A percentile compares a stretch with the other conserved stretches of the same genome.
These are phyloP conservation scores for Hylyphantes graminicola DNA, from an alignment of 1,140 invertebrate species.

Conservation along the genomic window DNA sequence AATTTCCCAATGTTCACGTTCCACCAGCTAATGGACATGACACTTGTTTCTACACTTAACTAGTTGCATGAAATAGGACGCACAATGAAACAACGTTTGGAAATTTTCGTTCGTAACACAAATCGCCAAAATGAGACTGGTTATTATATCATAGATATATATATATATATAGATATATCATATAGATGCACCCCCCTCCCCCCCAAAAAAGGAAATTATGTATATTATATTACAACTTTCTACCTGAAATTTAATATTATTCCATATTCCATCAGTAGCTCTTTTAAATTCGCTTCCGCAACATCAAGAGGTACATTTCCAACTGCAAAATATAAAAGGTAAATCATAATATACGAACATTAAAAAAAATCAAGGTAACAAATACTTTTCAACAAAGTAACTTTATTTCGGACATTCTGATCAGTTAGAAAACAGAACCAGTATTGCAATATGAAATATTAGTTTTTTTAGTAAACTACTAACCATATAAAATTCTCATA, in stretches of 20 bases:
- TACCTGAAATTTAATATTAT: constrained; percentile 96
- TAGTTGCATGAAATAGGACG: not conserved
- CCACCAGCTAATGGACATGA: too few relatives aligned
- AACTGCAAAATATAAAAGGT: constrained; percentile 74
- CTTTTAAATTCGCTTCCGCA: constrained; percentile 97
- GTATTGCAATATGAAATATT: too few relatives aligned
- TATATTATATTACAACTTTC: not conserved
- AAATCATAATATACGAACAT: not conserved
- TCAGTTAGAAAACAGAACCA: too few relatives aligned
- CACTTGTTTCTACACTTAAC: too few relatives aligned
- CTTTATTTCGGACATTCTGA: too few relatives aligned
- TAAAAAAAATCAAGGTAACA: too few relatives aligned
- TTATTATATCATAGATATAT: not conserved
- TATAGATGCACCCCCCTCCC: not conserved
- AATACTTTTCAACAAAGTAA: too few relatives aligned
- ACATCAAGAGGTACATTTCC: constrained; percentile 99
- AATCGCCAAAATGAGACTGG: not conserved
- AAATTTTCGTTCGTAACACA: not conserved
- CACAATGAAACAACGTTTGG: not conserved
- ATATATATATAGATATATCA: not conserved
- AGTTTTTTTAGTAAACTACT: too few relatives aligned
- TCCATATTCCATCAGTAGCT: constrained; percentile 97
- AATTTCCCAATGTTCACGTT: too few relatives aligned
- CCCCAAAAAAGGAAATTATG: not conserved
- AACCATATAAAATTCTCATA: too few relatives aligned